Base-by-base conservation (phyloP, 2,888 invertebrate species). In the Baronia brevicornis region DNA sequence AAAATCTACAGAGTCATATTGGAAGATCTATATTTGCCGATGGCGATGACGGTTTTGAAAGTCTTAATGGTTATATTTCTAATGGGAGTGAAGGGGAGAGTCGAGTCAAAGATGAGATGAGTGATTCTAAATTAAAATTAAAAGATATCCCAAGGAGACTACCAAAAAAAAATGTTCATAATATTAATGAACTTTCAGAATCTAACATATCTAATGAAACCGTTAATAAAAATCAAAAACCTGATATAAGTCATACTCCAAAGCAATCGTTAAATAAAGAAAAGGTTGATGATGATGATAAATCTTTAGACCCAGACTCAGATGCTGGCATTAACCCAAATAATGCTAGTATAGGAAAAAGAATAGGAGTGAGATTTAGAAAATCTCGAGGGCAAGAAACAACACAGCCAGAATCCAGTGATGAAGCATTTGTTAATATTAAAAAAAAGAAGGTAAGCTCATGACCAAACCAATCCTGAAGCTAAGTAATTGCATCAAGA, bases 1-100 rank as follows among this genome's bases (percentile, higher is more conserved):
- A 73, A 34, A 64, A 63, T 30, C 52, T 61, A 23, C 59, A 63
- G 34, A 49, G 56, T 13, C 63, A 61, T 21, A 48, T 60, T 19
- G 56, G 63, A 0, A 59, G 62, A 51, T 61, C 67, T 0, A 55
- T 64, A 29, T 63, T 79, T 23, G 75, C 77, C 13, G 85, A 86
- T 38, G 84, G 93, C 59, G 94, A 94, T 57, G 94, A 94, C 58
- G 94, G 94, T 6, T 94, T 94, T 54, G 94, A 94, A 74, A 94
- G 94, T 63, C 85, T 94, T 4, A 93, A 92, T 52, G 93, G 93
- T 5, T 93, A 93, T 60, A 91, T 90, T 44, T 93, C 93, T 0
- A 89, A 90, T 53, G 88, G 88, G 31, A 91, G 91, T 44, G 80
- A 84, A 39, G 71, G 56, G 21, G 82, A 82, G 19, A 69, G 54